Conservation (phyloP, 2,113 vertebrate genomes). For the Eupsittula cactorum region DNA sequence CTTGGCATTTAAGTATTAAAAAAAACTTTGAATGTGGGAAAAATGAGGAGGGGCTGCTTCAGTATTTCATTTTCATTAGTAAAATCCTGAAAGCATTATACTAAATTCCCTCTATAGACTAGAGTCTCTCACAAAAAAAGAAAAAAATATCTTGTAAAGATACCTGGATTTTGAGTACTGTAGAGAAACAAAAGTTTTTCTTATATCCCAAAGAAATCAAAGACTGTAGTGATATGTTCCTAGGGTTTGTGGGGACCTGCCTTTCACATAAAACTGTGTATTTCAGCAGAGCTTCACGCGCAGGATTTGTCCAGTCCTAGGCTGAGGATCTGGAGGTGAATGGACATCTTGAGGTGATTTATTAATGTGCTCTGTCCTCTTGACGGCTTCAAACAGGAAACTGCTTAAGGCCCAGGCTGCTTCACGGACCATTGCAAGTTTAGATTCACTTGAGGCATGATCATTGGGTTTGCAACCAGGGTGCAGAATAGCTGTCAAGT, state of each 20-base stretch:
- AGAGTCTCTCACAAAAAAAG: neutral
- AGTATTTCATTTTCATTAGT: neutral
- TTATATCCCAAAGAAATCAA: neutral
- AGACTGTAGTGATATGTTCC: neutral
- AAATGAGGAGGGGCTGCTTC: neutral
- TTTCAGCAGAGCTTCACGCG: neutral
- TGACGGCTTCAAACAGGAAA: neutral
- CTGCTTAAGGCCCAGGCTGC: neutral
- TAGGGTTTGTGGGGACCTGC: neutral
- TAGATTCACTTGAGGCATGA: neutral
- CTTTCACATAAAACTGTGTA: neutral
- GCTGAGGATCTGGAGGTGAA: neutral
- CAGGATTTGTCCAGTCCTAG: neutral
- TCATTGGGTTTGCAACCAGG: neutral
- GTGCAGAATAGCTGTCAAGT: neutral
- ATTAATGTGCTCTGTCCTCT: neutral
- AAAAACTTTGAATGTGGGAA: neutral
- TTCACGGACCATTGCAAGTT: neutral
- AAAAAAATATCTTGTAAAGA: neutral
- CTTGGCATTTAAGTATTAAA: neutral
- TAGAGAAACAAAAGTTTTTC: neutral
- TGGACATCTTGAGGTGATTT: neutral
- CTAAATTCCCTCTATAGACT: neutral
- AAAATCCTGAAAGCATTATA: neutral
- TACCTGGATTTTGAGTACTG: neutral